phyloP scores from a whole-genome alignment of 2,113 vertebrate species.

The Anarhynchus alexandrinus region DNA sequence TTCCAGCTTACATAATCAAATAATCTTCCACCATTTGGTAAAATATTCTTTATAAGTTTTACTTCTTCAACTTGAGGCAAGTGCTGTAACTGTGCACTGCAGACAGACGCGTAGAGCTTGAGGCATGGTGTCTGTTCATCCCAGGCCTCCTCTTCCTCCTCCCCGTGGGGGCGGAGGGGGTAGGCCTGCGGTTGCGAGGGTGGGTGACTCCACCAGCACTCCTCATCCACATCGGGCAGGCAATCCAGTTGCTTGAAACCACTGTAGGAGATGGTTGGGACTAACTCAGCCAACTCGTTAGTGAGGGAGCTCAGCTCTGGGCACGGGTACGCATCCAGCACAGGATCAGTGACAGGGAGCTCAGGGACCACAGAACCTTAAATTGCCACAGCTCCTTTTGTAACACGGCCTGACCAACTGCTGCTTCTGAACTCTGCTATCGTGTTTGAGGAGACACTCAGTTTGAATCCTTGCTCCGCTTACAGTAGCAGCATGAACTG shows the following conservation, averaged over 20 bases:
- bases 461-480: background rate
- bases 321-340: background rate
- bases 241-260: background rate
- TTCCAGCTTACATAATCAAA: background rate
- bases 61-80: background rate
- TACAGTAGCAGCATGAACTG: background rate
- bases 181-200: background rate
- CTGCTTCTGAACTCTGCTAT: background rate
- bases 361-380: background rate
- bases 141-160: background rate
- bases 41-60: background rate
- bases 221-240: background rate
- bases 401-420: background rate
- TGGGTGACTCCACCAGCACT: background rate
- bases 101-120: background rate
- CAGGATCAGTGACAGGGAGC: background rate
- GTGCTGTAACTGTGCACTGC: background rate
- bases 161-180: too few species aligned
- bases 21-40: background rate
- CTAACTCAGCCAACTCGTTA: background rate
- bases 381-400: background rate
- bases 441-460: background rate
- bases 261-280: background rate
- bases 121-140: too few species aligned
- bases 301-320: background rate